phyloP scores from a whole-genome alignment of 2,113 vertebrate species.

The Tympanuchus pallidicinctus region DNA sequence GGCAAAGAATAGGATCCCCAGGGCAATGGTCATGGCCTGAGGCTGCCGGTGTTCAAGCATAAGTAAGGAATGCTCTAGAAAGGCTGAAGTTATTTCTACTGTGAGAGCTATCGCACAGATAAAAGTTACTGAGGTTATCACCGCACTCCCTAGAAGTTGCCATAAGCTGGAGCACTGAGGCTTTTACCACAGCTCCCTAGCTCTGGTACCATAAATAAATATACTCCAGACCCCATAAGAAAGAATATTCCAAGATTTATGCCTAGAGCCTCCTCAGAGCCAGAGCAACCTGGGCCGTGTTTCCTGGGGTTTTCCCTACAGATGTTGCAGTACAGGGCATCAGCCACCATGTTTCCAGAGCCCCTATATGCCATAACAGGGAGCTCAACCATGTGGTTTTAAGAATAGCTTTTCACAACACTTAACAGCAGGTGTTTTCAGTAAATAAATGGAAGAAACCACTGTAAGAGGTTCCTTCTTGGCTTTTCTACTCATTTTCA shows the following conservation, averaged over 20 bases:
- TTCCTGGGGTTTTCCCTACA: neutral
- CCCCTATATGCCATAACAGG: neutral
- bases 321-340: neutral
- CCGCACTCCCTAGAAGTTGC: neutral
- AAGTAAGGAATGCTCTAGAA: neutral
- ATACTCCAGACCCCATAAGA: neutral
- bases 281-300: neutral
- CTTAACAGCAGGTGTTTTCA: neutral
- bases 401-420: neutral
- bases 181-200: neutral
- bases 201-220: neutral
- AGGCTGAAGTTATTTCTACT: neutral
- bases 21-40: neutral
- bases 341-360: neutral
- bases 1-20: neutral
- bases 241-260: neutral
- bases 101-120: neutral
- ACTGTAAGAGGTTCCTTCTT: neutral
- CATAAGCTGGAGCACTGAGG: neutral
- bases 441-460: neutral
- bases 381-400: neutral
- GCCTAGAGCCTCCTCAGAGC: neutral
- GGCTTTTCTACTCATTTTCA: neutral
- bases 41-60: neutral
- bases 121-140: neutral